Percentiles rank a stretch among this genome's conserved stretches.
Evolutionary conservation across 2,113 vertebrate genomes (phyloP).

Genomic region (Empidonax alnorum): DNA sequence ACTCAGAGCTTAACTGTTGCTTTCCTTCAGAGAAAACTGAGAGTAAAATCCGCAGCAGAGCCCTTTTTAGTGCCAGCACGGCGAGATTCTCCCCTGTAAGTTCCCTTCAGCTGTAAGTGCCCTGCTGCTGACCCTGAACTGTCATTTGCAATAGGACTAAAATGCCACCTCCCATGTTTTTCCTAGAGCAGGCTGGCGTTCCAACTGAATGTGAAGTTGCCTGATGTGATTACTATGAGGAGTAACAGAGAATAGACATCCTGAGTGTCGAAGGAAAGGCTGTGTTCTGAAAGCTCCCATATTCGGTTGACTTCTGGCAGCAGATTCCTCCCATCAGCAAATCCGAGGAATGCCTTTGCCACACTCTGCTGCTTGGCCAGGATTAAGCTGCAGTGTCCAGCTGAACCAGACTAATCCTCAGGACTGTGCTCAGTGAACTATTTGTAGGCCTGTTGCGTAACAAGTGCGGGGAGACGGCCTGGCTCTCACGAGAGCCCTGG

Average conservation of each 20-base stretch:
- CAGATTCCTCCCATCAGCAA: conserved; percentile 30
- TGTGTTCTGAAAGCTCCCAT: neutral
- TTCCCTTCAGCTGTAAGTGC: neutral
- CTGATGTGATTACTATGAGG: neutral
- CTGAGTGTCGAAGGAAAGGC: neutral
- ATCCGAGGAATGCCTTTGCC: conserved; percentile 29
- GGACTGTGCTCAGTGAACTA: neutral
- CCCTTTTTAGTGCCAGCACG: neutral
- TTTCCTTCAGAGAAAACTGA: neutral
- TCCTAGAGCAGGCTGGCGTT: neutral
- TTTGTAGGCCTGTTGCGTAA: neutral
- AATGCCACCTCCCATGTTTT: neutral
- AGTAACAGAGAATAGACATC: neutral
- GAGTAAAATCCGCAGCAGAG: neutral
- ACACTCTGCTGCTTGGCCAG: neutral
- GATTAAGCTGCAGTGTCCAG: neutral
- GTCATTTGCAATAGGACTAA: neutral
- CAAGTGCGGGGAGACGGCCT: neutral
- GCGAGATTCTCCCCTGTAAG: neutral
- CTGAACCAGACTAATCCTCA: conserved; percentile 12
- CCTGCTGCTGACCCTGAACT: neutral
- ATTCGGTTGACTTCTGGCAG: conserved; percentile 43
- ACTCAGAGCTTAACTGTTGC: neutral
- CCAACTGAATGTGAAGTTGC: neutral
- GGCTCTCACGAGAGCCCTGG: neutral